A percentile compares a stretch with the other conserved stretches of the same genome.
Conservation (phyloP, 1,140 invertebrate genomes). For the Sinella curviseta region DNA sequence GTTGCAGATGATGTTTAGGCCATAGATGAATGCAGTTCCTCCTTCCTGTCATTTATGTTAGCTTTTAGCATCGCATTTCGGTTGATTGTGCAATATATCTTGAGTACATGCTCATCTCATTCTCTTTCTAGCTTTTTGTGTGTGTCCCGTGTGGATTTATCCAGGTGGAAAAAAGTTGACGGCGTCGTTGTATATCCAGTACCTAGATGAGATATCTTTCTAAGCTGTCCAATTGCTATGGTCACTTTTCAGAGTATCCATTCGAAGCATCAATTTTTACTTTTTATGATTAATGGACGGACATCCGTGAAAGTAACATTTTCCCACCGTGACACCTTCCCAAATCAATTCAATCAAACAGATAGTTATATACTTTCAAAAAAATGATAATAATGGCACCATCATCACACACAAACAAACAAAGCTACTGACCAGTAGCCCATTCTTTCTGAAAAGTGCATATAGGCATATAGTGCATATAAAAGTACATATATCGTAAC, state of each 20-base stretch:
- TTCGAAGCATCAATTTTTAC: too few species aligned
- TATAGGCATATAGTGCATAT: too few species aligned
- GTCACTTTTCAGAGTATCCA: too few species aligned
- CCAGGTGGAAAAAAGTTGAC: too few species aligned
- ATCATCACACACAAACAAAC: neutral
- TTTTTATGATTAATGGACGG: neutral
- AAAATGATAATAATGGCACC: neutral
- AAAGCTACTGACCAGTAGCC: neutral
- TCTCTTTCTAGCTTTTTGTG: too few species aligned
- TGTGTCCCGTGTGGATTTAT: too few species aligned
- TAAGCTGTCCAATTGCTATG: too few species aligned
- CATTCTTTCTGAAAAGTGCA: neutral
- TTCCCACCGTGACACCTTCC: too few species aligned
- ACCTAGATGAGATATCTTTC: neutral
- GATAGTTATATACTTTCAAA: too few species aligned
- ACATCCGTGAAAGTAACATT: neutral
- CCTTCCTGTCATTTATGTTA: neutral
- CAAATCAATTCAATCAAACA: neutral
- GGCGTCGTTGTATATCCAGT: neutral
- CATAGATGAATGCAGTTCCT: too few species aligned
- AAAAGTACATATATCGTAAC: neutral
- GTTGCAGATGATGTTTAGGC: too few species aligned
- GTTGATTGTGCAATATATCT: neutral
- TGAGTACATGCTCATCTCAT: too few species aligned
- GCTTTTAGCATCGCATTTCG: neutral